Evolutionary conservation across 1,140 invertebrate species (phyloP).

Genomic region (Fopius arisanus): DNA sequence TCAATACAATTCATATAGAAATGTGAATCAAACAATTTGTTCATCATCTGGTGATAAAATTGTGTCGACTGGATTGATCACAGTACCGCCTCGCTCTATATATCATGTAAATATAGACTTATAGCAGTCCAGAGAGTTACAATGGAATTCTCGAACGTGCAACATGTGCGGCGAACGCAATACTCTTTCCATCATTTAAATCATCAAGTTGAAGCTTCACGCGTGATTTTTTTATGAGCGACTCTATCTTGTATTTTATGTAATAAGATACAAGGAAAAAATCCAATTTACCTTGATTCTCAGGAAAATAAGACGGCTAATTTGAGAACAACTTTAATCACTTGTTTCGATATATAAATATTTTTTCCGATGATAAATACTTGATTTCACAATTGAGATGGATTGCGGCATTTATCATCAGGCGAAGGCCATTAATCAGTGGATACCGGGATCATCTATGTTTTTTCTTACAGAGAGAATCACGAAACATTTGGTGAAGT

Average conservation of each 20-base stretch:
- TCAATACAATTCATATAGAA: too few species aligned
- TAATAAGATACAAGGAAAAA: background rate
- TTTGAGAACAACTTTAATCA: too few species aligned
- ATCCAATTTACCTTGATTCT: too few species aligned
- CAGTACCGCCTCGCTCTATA: background rate
- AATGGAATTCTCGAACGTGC: background rate
- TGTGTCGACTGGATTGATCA: background rate
- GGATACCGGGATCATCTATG: background rate
- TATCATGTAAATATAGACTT: background rate
- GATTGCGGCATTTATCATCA: background rate
- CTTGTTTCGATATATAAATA: too few species aligned
- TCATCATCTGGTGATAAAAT: background rate
- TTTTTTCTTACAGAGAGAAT: slow-evolving; percentile 6
- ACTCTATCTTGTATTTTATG: background rate
- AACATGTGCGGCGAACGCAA: background rate
- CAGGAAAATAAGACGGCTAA: too few species aligned
- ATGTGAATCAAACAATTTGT: too few species aligned
- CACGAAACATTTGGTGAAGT: background rate
- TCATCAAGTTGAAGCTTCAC: background rate
- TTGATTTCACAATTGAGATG: too few species aligned
- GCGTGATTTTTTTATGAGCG: background rate
- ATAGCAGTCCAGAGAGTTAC: background rate
- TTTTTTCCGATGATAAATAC: too few species aligned
- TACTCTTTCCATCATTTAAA: background rate
- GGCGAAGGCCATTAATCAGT: background rate